These are phyloP conservation scores for Steatornis caripensis DNA, from an alignment of 2,113 vertebrate genomes.

Conservation along the genomic window DNA sequence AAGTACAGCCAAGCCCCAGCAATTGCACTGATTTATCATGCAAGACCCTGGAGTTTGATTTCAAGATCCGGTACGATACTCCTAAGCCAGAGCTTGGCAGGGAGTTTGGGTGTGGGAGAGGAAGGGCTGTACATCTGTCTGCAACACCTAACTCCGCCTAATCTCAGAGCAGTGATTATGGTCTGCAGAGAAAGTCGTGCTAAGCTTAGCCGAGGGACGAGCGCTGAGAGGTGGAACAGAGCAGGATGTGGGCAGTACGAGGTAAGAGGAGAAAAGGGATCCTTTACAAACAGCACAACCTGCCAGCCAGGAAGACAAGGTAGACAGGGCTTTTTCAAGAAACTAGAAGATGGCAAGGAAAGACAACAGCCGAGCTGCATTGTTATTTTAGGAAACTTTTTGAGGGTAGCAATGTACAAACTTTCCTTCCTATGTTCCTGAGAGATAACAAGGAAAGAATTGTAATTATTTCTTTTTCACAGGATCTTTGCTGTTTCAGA, in stretches of 20 bases:
- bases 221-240: neutral
- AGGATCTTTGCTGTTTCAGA: neutral
- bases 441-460: neutral
- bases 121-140: neutral
- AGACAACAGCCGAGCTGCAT: neutral
- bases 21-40: constrained; percentile 4
- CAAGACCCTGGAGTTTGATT: neutral
- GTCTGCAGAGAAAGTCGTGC: constrained; percentile 15
- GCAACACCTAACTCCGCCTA: neutral
- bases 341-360: neutral
- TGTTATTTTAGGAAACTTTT: neutral
- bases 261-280: neutral
- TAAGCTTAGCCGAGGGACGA: neutral
- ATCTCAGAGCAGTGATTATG: neutral
- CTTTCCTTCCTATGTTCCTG: neutral
- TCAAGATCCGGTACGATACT: neutral
- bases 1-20: neutral
- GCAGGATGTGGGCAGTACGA: neutral
- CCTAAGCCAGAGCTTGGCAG: constrained; percentile 2
- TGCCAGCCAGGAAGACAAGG: neutral
- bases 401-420: neutral
- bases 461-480: neutral
- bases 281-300: neutral
- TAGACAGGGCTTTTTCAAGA: neutral
- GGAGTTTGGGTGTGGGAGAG: constrained; percentile 1